These are phyloP conservation scores for Erynnis tages DNA, from an alignment of 2,888 invertebrate genomes.

Conservation along the genomic window DNA sequence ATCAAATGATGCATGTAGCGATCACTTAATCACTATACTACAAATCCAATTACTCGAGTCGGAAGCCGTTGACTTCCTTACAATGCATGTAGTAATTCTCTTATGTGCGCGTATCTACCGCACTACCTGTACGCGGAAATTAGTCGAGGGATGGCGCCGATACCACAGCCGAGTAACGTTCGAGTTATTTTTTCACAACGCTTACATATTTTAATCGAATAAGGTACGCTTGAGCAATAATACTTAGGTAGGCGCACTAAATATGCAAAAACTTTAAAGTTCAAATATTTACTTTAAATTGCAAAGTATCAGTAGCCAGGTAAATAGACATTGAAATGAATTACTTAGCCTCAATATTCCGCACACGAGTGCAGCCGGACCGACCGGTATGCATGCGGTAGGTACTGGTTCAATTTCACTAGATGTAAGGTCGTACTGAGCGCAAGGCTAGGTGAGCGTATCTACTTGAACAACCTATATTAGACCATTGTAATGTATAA, in stretches of 20 bases:
- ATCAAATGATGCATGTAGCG: slow-evolving; percentile 50
- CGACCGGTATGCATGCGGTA: slow-evolving; percentile 44
- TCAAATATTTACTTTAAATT: slow-evolving; percentile 19
- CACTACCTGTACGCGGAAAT: slow-evolving; percentile 48
- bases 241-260: slow-evolving; percentile 16
- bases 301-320: slow-evolving; percentile 17
- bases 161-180: slow-evolving; percentile 1
- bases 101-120: slow-evolving; percentile 33
- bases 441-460: slow-evolving; percentile 72
- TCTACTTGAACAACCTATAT: slow-evolving; percentile 31
- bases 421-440: slow-evolving; percentile 66
- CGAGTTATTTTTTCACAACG: neutral
- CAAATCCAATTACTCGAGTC: slow-evolving; percentile 52
- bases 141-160: slow-evolving; percentile 41
- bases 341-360: slow-evolving; percentile 46
- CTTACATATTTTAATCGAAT: neutral
- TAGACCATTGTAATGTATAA: slow-evolving; percentile 29
- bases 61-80: slow-evolving; percentile 58
- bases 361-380: slow-evolving; percentile 44
- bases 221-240: neutral
- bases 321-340: slow-evolving; percentile 41
- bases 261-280: slow-evolving; percentile 3
- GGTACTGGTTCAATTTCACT: slow-evolving; percentile 75
- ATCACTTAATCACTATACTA: slow-evolving; percentile 33
- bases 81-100: slow-evolving; percentile 44